Percentiles rank a stretch among this genome's conserved stretches.
These are phyloP conservation scores for Lasioglossum morio DNA, from an alignment of 2,888 invertebrate genomes.

Conservation along the genomic window DNA sequence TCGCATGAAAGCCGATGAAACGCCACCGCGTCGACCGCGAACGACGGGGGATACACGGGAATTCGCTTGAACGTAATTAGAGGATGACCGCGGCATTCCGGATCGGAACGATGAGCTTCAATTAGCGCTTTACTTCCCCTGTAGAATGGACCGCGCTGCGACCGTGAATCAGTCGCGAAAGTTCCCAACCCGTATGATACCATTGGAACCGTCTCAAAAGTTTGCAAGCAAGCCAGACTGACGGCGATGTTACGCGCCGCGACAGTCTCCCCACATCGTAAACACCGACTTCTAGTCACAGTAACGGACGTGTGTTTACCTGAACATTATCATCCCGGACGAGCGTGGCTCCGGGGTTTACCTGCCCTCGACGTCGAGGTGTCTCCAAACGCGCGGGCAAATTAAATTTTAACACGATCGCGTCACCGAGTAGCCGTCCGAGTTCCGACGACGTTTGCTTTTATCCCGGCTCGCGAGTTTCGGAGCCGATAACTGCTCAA, in stretches of 20 bases:
- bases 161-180: conserved; percentile 70
- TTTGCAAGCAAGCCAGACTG: conserved; percentile 59
- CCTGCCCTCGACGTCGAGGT: conserved; percentile 38
- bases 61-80: conserved; percentile 65
- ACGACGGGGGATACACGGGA: conserved; percentile 42
- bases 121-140: conserved; percentile 61
- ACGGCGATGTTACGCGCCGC: conserved; percentile 56
- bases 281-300: conserved; percentile 53
- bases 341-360: conserved; percentile 32
- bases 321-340: conserved; percentile 58
- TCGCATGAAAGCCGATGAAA: conserved; percentile 41
- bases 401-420: conserved; percentile 42
- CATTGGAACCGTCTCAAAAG: conserved; percentile 67
- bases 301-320: conserved; percentile 63
- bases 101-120: conserved; percentile 61
- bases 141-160: conserved; percentile 45
- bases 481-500: not conserved
- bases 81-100: conserved; percentile 22
- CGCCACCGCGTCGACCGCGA: conserved; percentile 26
- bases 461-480: not conserved
- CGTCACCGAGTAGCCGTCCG: not conserved
- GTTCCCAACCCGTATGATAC: conserved; percentile 36
- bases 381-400: conserved; percentile 31
- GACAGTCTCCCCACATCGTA: conserved; percentile 56
- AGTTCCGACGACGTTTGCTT: not conserved